These are phyloP conservation scores for Philaethria dido DNA, from an alignment of 2,888 invertebrate genomes.

Conservation along the genomic window DNA sequence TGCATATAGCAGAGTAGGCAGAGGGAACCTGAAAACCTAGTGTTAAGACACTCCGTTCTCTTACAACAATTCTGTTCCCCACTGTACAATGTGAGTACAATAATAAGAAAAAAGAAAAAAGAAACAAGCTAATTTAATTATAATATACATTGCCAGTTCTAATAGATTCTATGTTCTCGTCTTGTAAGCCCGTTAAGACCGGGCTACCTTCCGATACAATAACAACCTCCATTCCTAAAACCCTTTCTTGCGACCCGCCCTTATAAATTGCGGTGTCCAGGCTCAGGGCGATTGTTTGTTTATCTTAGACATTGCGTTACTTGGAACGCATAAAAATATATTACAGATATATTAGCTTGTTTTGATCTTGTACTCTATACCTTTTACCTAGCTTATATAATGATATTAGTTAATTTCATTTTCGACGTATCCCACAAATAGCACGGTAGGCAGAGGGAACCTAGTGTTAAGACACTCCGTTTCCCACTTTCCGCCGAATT, in stretches of 20 bases:
- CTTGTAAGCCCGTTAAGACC: constrained; percentile 55
- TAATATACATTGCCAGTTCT: constrained; percentile 31
- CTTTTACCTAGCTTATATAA: not conserved
- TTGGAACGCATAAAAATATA: constrained; percentile 43
- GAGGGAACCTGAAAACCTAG: too few species aligned
- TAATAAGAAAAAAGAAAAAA: not conserved
- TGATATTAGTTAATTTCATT: not conserved
- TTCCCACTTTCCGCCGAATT: too few species aligned
- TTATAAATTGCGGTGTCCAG: constrained; percentile 82
- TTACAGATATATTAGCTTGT: constrained; percentile 22
- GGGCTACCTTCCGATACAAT: constrained; percentile 82
- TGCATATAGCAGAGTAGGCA: too few species aligned
- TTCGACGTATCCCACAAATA: too few species aligned
- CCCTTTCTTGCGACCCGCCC: constrained; percentile 72
- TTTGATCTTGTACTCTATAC: not conserved
- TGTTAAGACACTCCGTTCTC: too few species aligned
- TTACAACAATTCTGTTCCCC: too few species aligned
- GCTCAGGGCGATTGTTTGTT: constrained; percentile 57
- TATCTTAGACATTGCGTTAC: constrained; percentile 59
- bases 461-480: too few species aligned
- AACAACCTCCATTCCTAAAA: constrained; percentile 69
- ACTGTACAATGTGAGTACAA: too few species aligned
- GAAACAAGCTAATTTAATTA: not conserved
- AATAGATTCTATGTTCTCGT: constrained; percentile 11
- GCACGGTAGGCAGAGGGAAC: too few species aligned